Conservation (phyloP, 2,797 vertebrate genomes). For the Aplochiton taeniatus region DNA sequence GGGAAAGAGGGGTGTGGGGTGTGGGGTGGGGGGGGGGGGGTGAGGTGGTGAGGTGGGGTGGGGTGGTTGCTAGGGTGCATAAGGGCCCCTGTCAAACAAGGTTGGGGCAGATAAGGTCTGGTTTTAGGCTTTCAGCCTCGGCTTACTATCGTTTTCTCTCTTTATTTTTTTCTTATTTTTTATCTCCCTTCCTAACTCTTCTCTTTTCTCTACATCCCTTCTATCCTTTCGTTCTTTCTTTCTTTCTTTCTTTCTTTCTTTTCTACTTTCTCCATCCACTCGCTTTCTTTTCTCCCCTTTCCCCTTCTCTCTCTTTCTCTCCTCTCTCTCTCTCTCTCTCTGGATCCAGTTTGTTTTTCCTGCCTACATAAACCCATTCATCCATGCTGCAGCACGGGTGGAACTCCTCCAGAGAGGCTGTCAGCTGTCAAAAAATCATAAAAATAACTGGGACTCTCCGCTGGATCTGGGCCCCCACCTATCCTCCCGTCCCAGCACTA, state of each 20-base stretch:
- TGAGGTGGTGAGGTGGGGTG: no score
- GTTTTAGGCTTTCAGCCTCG: conserved; percentile 29
- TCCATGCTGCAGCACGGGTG: conserved; percentile 48
- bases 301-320: no score
- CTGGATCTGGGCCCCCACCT: conserved; percentile 48
- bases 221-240: conserved; percentile 4
- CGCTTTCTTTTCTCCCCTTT: neutral
- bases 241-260: neutral
- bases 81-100: conserved; percentile 14
- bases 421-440: conserved; percentile 57
- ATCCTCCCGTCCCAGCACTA: conserved; percentile 26
- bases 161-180: neutral
- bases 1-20: no score
- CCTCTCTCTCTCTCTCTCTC: conserved; percentile 19
- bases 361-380: conserved; percentile 56
- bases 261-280: neutral
- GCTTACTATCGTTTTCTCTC: neutral
- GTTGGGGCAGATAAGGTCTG: conserved; percentile 37
- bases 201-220: conserved; percentile 12
- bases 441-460: conserved; percentile 58
- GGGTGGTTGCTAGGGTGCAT: no score
- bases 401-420: conserved; percentile 53
- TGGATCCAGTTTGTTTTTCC: conserved; percentile 58
- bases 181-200: neutral
- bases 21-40: no score